Evolutionary conservation across 2,888 invertebrate species (phyloP).

Genomic region (Parelbella ahira): DNA sequence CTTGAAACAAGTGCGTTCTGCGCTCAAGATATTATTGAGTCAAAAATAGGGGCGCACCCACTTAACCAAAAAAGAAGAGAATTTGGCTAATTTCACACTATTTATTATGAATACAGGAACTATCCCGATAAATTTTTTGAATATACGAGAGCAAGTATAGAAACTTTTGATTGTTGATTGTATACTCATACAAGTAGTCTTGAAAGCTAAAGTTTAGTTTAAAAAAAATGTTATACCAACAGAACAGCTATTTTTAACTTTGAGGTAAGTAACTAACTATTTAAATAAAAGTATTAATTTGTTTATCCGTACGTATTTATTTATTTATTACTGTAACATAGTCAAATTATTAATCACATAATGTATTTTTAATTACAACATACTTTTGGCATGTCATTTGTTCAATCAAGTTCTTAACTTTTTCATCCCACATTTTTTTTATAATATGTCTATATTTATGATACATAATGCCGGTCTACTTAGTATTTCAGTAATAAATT

Average conservation of each 20-base stretch:
- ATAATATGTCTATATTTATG: too few species aligned
- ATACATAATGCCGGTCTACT: too few species aligned
- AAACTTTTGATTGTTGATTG: conserved; percentile 1
- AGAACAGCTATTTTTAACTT: not conserved
- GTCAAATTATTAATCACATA: not conserved
- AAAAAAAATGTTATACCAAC: not conserved
- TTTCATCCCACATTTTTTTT: too few species aligned
- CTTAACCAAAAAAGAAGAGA: conserved; percentile 28
- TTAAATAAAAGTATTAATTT: not conserved
- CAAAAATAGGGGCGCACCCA: conserved; percentile 27
- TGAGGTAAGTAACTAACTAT: not conserved
- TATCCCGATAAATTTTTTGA: conserved; percentile 27
- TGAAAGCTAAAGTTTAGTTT: not conserved
- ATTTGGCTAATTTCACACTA: conserved; percentile 29
- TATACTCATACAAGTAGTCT: not conserved
- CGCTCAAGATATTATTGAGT: conserved; percentile 26
- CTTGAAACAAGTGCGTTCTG: conserved; percentile 5
- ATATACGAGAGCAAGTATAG: conserved; percentile 25
- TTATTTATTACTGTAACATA: not conserved
- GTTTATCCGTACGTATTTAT: not conserved
- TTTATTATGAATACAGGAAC: conserved; percentile 25
- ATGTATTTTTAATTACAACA: not conserved
- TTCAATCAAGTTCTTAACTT: too few species aligned
- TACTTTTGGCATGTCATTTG: not conserved
- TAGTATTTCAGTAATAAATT: too few species aligned